Base-by-base conservation (phyloP, 2,888 invertebrate species). In the Lepidocyrtoides sp. region DNA sequence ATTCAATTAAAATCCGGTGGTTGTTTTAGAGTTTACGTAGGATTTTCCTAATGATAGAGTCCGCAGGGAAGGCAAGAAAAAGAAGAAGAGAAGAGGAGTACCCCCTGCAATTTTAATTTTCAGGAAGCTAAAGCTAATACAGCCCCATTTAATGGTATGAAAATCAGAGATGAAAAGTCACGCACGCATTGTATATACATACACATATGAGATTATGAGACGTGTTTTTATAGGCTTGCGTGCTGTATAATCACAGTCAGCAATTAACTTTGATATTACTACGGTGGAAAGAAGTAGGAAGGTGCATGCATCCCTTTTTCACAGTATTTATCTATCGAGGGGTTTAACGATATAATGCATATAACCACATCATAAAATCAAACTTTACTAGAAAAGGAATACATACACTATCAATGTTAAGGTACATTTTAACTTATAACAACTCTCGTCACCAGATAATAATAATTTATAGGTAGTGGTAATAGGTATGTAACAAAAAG, bases 221-320 rank as follows among this genome's bases (percentile, higher is more conserved):
- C n/a, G n/a, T n/a, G 20, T 51, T 75, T 44, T 75, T 75, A 44
- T 12, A 48, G 10, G 3, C 48, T 57, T 57, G 57, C 57, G 81
- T 81, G 54, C 57, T 4, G 32, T 36, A 63, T 86, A 86, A 86
- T 86, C 75, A 32, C 20, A 81, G 57, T 0, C 36, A 86, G 54
- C 63, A 86, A 86, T 86, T 86, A 86, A 86, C 75, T 77, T 60
- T 32, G 77, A 86, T 86, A 77, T 77, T 36, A 36, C 36, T 36
- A 4, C 7, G 7, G 36, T 36, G 7, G 36, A 7, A 4, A 77
- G 75, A 60, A 86, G 60, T 86, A 63, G 86, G 86, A 86, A 86
- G 86, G 86, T 36, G 60, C n/a, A 7, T 36, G 7, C 81, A 81
- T 57, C 81, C 81, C 54, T 57, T 54, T 57, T 81, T 57, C 57